phyloP scores from a whole-genome alignment of 2,797 vertebrate species.

The Mallotus villosus region DNA sequence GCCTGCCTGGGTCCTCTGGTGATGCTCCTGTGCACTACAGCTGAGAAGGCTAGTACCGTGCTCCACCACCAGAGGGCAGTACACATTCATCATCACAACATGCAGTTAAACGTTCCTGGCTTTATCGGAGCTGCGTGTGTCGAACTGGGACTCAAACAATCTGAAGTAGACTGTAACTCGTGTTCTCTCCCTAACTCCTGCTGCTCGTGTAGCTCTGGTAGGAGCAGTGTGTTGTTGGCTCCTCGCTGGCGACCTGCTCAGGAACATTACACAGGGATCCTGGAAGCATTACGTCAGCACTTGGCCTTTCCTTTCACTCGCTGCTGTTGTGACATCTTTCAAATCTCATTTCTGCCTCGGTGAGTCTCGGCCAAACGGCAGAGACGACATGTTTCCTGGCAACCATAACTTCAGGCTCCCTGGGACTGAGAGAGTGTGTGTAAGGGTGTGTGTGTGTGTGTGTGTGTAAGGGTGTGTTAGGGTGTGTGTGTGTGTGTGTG shows the following conservation, averaged over 20 bases:
- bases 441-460: background rate
- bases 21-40: background rate
- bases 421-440: background rate
- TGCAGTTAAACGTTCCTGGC: no score
- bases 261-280: slow-evolving; percentile 63
- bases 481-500: slow-evolving; percentile 8
- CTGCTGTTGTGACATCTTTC: slow-evolving; percentile 65
- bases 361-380: slow-evolving; percentile 58
- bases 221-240: slow-evolving; percentile 63
- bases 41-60: background rate
- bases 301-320: slow-evolving; percentile 58
- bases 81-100: slow-evolving; percentile 23
- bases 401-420: slow-evolving; percentile 64
- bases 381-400: slow-evolving; percentile 58
- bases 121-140: no score
- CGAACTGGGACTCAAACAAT: slow-evolving; percentile 5
- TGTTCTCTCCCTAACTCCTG: slow-evolving; percentile 18
- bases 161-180: slow-evolving; percentile 27
- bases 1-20: slow-evolving; percentile 30
- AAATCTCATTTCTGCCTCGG: slow-evolving; percentile 53
- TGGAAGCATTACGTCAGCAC: slow-evolving; percentile 69
- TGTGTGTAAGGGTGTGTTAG: background rate
- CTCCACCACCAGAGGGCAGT: slow-evolving; percentile 55
- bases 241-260: slow-evolving; percentile 38
- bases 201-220: background rate